Conservation (phyloP, 2,888 invertebrate genomes). For the Thysanoteuthis rhombus region DNA sequence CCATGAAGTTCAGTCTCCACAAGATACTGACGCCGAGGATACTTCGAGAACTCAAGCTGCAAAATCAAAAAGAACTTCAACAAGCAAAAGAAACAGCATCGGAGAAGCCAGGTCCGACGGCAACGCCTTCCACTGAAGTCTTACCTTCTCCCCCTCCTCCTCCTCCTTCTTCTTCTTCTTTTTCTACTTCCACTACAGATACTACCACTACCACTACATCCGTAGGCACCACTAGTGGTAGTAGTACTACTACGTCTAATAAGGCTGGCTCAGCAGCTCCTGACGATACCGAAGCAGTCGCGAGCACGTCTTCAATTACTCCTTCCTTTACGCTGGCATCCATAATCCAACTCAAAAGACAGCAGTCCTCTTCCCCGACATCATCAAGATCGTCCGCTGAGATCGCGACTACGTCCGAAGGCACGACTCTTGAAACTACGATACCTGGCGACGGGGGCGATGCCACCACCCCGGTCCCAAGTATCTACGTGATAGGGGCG, state of each 20-base stretch:
- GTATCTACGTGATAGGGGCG: background rate
- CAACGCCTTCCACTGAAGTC: slow-evolving; percentile 13
- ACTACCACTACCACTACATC: background rate
- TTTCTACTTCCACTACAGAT: slow-evolving; percentile 14
- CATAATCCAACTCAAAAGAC: background rate
- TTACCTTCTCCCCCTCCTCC: background rate
- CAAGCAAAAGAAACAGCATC: background rate
- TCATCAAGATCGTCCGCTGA: slow-evolving; percentile 20
- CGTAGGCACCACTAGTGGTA: background rate
- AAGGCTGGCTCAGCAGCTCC: background rate
- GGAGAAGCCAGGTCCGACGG: background rate
- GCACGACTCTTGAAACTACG: background rate
- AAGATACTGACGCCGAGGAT: background rate
- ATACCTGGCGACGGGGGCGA: background rate
- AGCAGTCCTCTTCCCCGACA: background rate
- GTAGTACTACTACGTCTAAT: background rate
- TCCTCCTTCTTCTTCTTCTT: too few relatives aligned
- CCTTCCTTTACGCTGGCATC: background rate
- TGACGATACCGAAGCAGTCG: background rate
- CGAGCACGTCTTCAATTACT: background rate
- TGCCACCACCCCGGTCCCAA: background rate
- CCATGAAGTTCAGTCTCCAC: background rate
- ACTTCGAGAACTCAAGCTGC: background rate
- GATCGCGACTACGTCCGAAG: background rate
- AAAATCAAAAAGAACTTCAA: background rate